Evolutionary conservation across 2,113 vertebrate species (phyloP).

Genomic region (Pseudopipra pipra): DNA sequence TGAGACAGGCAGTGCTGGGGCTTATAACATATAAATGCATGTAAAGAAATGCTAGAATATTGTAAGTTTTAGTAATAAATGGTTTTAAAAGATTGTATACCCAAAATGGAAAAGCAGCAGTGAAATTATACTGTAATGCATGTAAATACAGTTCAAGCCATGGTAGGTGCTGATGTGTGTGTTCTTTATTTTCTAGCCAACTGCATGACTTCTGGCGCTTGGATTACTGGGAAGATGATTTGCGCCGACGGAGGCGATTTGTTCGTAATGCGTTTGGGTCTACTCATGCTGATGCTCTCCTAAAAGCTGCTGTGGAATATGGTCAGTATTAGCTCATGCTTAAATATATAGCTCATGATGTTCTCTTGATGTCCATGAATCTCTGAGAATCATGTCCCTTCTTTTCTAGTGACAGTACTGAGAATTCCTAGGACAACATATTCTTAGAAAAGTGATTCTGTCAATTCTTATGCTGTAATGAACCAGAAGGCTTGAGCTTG

Average conservation of each 20-base stretch:
- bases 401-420: neutral
- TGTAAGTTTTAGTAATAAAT: slow-evolving; percentile 16
- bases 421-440: neutral
- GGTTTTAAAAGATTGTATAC: slow-evolving; percentile 20
- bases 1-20: slow-evolving; percentile 45
- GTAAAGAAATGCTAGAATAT: slow-evolving; percentile 18
- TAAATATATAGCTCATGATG: neutral
- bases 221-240: slow-evolving; percentile 98
- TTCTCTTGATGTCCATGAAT: neutral
- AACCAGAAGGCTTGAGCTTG: neutral
- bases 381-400: neutral
- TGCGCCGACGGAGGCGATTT: slow-evolving; percentile 91
- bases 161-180: slow-evolving; percentile 42
- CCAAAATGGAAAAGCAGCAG: slow-evolving; percentile 13
- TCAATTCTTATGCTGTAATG: neutral
- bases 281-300: slow-evolving; percentile 87
- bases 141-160: slow-evolving; percentile 15
- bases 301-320: slow-evolving; percentile 89
- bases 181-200: slow-evolving; percentile 77
- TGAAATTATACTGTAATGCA: neutral
- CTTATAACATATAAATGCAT: slow-evolving; percentile 37
- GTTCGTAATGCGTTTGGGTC: slow-evolving; percentile 95
- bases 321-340: slow-evolving; percentile 79
- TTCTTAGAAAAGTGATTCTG: neutral
- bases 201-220: slow-evolving; percentile 97